A percentile compares a stretch with the other conserved stretches of the same genome.
Conservation (phyloP, 2,888 invertebrate genomes). For the Torymus texanus region DNA sequence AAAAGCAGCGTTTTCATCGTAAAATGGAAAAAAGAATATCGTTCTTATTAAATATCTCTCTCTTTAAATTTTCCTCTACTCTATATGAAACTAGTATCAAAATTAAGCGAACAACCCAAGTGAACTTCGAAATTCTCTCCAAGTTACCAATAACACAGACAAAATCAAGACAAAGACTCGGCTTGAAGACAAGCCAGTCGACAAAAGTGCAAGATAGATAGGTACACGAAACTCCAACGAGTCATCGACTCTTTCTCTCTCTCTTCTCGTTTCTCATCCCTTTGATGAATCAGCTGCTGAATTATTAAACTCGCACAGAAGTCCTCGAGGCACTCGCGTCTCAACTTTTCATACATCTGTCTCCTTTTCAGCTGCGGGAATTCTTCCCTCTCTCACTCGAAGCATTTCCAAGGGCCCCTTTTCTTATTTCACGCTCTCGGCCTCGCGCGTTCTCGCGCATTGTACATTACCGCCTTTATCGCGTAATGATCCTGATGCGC, state of each 20-base stretch:
- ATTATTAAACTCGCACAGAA: conserved; percentile 57
- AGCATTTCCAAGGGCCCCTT: background rate
- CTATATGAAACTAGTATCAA: no score
- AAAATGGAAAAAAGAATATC: no score
- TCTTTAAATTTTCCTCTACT: no score
- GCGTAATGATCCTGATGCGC: conserved; percentile 26
- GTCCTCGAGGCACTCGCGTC: conserved; percentile 20
- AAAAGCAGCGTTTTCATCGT: no score
- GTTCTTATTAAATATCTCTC: no score
- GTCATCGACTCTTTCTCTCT: conserved; percentile 22
- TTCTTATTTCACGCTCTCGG: conserved; percentile 6
- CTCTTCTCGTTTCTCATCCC: conserved; percentile 41
- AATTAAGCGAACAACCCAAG: no score
- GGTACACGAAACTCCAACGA: conserved; percentile 11
- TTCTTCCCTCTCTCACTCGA: background rate
- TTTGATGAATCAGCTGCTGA: conserved; percentile 60
- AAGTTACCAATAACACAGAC: no score
- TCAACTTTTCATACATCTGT: conserved; percentile 47
- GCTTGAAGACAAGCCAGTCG: background rate
- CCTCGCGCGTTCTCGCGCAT: background rate
- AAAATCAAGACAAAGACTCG: background rate
- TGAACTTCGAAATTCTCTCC: no score
- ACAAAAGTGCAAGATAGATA: background rate
- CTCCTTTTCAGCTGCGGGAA: conserved; percentile 14
- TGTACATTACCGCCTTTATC: conserved; percentile 25